A percentile compares a stretch with the other conserved stretches of the same genome.
Evolutionary conservation across 1,140 invertebrate species (phyloP).

Genomic region (Drosophila cardini): DNA sequence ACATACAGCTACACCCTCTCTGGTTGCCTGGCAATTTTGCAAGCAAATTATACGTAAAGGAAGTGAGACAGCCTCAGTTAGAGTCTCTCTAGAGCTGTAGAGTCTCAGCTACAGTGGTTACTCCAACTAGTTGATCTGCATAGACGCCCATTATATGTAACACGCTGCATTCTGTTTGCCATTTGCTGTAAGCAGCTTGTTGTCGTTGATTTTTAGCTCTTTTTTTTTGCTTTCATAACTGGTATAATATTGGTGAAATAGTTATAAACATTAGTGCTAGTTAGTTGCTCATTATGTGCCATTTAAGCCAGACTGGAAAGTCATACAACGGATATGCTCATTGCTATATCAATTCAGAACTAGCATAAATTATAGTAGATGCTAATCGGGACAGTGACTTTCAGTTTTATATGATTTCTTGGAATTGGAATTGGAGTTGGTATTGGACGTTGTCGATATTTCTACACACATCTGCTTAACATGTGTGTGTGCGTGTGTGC

Average conservation of each 20-base stretch:
- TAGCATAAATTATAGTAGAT: slow-evolving; percentile 26
- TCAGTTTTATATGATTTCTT: slow-evolving; percentile 30
- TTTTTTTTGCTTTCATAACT: slow-evolving; percentile 42
- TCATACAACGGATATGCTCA: slow-evolving; percentile 62
- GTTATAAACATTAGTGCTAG: slow-evolving; percentile 52
- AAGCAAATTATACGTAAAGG: slow-evolving; percentile 75
- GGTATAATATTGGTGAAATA: slow-evolving; percentile 37
- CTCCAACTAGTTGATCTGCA: slow-evolving; percentile 63
- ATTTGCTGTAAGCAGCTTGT: slow-evolving; percentile 14
- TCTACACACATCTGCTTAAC: slow-evolving; percentile 4
- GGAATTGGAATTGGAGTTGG: background rate
- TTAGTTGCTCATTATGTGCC: slow-evolving; percentile 59
- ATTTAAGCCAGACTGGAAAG: slow-evolving; percentile 26
- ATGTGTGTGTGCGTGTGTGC: slow-evolving; percentile 44
- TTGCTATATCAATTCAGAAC: slow-evolving; percentile 59
- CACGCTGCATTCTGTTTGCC: slow-evolving; percentile 32
- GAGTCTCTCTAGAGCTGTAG: too few relatives aligned
- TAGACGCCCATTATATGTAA: slow-evolving; percentile 55
- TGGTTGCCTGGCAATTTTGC: slow-evolving; percentile 55
- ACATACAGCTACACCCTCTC: slow-evolving; percentile 65
- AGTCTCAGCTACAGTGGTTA: slow-evolving; percentile 19
- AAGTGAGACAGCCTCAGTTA: slow-evolving; percentile 44
- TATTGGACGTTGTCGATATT: background rate
- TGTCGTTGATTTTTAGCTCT: slow-evolving; percentile 2
- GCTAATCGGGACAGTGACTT: slow-evolving; percentile 49